These are phyloP conservation scores for Rafetus swinhoei DNA, from an alignment of 2,113 vertebrate genomes.

Conservation along the genomic window DNA sequence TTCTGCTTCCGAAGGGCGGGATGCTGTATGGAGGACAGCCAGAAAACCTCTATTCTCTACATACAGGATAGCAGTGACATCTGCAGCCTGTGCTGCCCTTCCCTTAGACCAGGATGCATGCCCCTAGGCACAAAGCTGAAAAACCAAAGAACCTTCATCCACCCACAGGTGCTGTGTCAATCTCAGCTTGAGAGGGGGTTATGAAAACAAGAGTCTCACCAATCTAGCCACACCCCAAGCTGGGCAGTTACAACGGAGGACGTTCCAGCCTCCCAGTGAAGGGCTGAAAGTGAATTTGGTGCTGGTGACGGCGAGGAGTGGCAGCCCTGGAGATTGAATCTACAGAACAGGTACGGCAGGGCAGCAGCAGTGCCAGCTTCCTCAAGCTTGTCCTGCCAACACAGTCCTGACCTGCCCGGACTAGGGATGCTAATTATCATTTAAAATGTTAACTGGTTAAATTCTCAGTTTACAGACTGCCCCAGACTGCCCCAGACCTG, in stretches of 20 bases:
- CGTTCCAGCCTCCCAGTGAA: not conserved
- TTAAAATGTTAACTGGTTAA: too few species aligned
- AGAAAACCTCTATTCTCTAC: not conserved
- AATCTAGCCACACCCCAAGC: not conserved
- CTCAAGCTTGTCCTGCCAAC: not conserved
- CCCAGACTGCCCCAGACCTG: too few species aligned
- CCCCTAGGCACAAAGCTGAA: not conserved
- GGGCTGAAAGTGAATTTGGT: not conserved
- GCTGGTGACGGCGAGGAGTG: not conserved
- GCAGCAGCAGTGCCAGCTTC: not conserved
- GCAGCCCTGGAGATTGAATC: not conserved
- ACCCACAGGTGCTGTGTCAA: not conserved
- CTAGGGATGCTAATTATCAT: too few species aligned
- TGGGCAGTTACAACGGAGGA: not conserved
- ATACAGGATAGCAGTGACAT: fast-evolving
- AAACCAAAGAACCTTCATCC: not conserved
- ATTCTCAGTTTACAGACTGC: too few species aligned
- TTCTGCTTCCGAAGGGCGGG: not conserved
- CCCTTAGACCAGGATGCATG: not conserved
- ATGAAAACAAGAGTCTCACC: not conserved
- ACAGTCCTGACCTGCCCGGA: not conserved
- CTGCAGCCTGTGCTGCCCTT: not conserved
- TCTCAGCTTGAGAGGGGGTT: not conserved
- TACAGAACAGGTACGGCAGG: not conserved
- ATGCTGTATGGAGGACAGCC: not conserved